Base-by-base conservation (phyloP, 2,888 invertebrate genomes). In the Pachycephus smyrnensis region DNA sequence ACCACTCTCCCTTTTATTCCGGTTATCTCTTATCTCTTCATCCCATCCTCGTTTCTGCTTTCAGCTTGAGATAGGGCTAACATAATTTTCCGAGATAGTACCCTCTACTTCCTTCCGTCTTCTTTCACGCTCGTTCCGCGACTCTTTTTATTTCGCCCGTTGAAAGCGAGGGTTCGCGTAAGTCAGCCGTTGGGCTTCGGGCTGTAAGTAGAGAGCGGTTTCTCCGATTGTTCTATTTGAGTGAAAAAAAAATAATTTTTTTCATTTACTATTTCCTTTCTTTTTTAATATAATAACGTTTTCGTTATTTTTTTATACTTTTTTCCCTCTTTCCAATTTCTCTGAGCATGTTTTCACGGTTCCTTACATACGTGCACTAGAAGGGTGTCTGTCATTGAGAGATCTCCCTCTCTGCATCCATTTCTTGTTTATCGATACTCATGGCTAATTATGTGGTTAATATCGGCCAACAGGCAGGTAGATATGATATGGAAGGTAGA, bases 21-120 rank as follows among this genome's bases (percentile, higher is more conserved):
- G 80, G 84, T 81, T 87, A 86, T 88, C 87, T 85, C 85, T 82
- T 86, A 87, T 88, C 88, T 86, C 83, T 81, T 80, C 80, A 80
- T 83, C 83, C 83, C 85, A 86, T 87, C 84, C 87, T 86, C 86
- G 85, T 84, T 86, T 85, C 85, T 85, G 83, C 84, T 88, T 88
- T 84, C 85, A 88, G 82, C 80, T 85, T 86, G 82, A 89, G 87
- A 88, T 89, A 89, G 88, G 86, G 78, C 87, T 86, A 88, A 90
- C 88, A 90, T 89, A 89, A 89, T 89, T 89, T 89, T 89, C 86
- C 88, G 81, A 88, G 89, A 90, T 89, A 89, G 87, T 86, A n/a
- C 35, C 35, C 77, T 75, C 78, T 68, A 68, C 35, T 79, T 80
- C 73, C 76, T 79, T 74, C 73, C 73, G 37, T 30, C 78, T 74